Conservation (phyloP, 2,113 vertebrate species). For the Epinephelus fuscoguttatus region DNA sequence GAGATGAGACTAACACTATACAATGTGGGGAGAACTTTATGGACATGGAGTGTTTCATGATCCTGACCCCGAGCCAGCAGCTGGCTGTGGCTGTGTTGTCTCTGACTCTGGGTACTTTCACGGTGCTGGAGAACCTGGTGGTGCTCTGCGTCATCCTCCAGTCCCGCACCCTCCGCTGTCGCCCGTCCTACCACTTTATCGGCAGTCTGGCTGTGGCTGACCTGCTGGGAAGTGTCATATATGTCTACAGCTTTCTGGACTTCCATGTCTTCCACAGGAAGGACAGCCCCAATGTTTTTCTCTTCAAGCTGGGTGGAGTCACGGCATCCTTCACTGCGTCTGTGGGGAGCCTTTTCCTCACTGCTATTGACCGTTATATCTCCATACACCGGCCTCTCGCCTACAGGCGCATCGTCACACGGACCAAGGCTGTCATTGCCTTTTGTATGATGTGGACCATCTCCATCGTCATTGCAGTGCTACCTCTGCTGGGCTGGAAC, state of each 20-base stretch:
- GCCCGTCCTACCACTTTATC: conserved; percentile 98
- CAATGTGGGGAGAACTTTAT: conserved; percentile 99
- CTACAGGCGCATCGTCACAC: conserved; percentile 97
- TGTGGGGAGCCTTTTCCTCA: conserved; percentile 98
- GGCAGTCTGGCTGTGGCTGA: conserved; percentile 97
- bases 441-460: conserved; percentile 99
- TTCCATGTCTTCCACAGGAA: conserved; percentile 98
- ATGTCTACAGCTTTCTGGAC: conserved; percentile 99
- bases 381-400: conserved; percentile 97
- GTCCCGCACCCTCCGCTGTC: conserved; percentile 94
- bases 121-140: conserved; percentile 96
- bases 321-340: conserved; percentile 98
- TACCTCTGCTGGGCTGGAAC: conserved; percentile 99
- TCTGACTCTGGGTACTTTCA: conserved; percentile 97
- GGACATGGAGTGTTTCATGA: conserved; percentile 99
- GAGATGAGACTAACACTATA: conserved; percentile 90
- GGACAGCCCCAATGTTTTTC: conserved; percentile 95
- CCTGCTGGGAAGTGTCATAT: conserved; percentile 97
- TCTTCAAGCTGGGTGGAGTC: conserved; percentile 98
- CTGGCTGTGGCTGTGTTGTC: conserved; percentile 95
- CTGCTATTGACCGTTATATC: conserved; percentile 98
- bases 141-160: conserved; percentile 96
- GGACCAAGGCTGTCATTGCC: conserved; percentile 97
- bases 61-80: conserved; percentile 97
- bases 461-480: conserved; percentile 94